A percentile compares a stretch with the other conserved stretches of the same genome.
These are phyloP conservation scores for Leptinotarsa peninsularis DNA, from an alignment of 2,888 invertebrate species.

Conservation along the genomic window DNA sequence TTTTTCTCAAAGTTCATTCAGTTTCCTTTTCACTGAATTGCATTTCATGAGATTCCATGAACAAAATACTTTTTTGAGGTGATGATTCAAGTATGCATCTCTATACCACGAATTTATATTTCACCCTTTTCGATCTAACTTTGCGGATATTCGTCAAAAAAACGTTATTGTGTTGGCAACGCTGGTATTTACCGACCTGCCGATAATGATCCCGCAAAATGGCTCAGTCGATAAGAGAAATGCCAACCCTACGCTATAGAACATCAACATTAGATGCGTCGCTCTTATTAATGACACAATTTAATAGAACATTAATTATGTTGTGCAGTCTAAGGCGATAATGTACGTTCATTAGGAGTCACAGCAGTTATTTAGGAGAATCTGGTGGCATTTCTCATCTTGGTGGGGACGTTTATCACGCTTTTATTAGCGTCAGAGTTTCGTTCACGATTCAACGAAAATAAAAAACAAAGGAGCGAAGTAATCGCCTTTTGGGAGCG, in stretches of 20 bases:
- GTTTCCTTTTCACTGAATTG: no score
- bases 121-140: no score
- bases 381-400: constrained; percentile 8
- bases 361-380: constrained; percentile 22
- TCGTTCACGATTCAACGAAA: background rate
- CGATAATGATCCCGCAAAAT: constrained; percentile 62
- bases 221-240: constrained; percentile 58
- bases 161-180: no score
- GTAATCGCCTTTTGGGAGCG: constrained; percentile 6
- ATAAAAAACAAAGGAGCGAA: background rate
- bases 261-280: constrained; percentile 29
- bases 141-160: no score
- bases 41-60: no score
- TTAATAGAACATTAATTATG: constrained; percentile 37
- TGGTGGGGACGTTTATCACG: background rate
- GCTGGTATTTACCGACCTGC: constrained; percentile 48
- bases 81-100: no score
- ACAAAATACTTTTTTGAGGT: no score
- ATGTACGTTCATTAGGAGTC: constrained; percentile 28
- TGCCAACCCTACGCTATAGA: constrained; percentile 27
- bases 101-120: no score
- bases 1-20: no score
- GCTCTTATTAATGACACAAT: constrained; percentile 37
- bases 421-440: constrained; percentile 11
- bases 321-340: constrained; percentile 19